Evolutionary conservation across 1,140 invertebrate species (phyloP), one percentile per base, ranked within the genome.

Genomic region (Temnothorax curvispinosus): DNA sequence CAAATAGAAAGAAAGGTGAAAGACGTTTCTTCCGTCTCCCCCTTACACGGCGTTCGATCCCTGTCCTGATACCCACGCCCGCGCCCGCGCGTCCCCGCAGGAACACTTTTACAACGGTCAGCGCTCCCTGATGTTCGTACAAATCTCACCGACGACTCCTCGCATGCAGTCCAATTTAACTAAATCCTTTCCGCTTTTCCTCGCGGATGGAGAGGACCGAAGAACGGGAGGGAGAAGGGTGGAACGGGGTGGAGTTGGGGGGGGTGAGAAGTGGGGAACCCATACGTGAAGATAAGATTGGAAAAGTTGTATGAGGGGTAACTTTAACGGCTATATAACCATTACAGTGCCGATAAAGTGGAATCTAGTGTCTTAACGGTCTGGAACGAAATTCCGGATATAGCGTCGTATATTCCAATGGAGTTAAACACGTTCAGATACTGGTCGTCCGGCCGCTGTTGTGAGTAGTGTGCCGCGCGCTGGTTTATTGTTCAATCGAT

Each of bases 221-320:
- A n/a, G 52, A 27, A 76, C 47, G 44, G 72, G 47, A 38, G 47
- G 52, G 47, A 62, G 21, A 27, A 35, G 35, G 56, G 47, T 3
- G 38, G 3, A 47, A 60, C 77, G 35, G 35, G 56, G 62, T 50
- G 52, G 15, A 67, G 60, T 35, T 50, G 44, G 62, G 32, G 27
- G 27, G 27, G 56, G 67, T 27, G 52, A 44, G 81, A 56, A 52
- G 11, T 62, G 75, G 87, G 65, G 87, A 88, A 69, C 87, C 92
- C 90, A 91, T 92, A 92, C 89, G 88, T 88, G 92, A 92, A 95
- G 95, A 96, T 96, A 95, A 96, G 95, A 96, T 96, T 96, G 95
- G 95, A 95, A 96, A 96, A 95, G 95, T 96, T 96, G 95, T 94
- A 95, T 91, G 93, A 95, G 94, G 94, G 93, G 93, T 93, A 93